These are phyloP conservation scores for Prosopocoilus inquinatus DNA, from an alignment of 2,888 invertebrate genomes.

Conservation along the genomic window DNA sequence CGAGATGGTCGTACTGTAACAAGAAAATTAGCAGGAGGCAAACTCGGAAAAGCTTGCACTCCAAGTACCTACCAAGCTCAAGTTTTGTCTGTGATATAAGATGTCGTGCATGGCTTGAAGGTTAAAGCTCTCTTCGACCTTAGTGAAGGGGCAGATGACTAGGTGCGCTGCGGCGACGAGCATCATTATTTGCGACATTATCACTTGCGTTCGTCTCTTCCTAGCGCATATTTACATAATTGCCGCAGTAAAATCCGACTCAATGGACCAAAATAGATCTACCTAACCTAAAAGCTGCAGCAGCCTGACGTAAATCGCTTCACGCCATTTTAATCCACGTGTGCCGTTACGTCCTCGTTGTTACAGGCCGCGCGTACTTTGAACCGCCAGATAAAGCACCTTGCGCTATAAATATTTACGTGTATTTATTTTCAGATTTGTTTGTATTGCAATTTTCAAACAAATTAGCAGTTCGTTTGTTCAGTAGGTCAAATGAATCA, in stretches of 20 bases:
- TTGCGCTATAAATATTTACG: no score
- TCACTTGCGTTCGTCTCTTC: slow-evolving; percentile 24
- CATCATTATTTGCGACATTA: slow-evolving; percentile 73
- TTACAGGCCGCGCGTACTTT: no score
- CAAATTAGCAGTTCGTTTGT: no score
- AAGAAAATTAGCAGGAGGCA: slow-evolving; percentile 21
- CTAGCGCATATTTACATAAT: slow-evolving; percentile 35
- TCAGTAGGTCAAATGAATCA: no score
- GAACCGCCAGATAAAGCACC: no score
- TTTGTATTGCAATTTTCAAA: no score
- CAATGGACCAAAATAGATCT: slow-evolving; percentile 37
- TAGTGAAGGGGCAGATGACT: slow-evolving; percentile 89
- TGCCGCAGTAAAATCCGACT: slow-evolving; percentile 19
- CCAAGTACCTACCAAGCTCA: slow-evolving; percentile 67
- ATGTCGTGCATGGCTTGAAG: slow-evolving; percentile 98
- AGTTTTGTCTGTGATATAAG: slow-evolving; percentile 80
- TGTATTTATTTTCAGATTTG: no score
- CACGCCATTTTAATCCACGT: background rate
- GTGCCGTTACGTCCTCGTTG: no score
- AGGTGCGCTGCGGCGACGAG: slow-evolving; percentile 77
- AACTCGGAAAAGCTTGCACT: background rate
- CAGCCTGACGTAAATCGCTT: background rate
- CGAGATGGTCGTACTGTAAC: slow-evolving; percentile 93
- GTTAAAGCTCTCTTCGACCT: slow-evolving; percentile 99
- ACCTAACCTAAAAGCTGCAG: slow-evolving; percentile 33